Evolutionary conservation across 1,140 invertebrate genomes (phyloP).

Genomic region (Habropoda laboriosa): DNA sequence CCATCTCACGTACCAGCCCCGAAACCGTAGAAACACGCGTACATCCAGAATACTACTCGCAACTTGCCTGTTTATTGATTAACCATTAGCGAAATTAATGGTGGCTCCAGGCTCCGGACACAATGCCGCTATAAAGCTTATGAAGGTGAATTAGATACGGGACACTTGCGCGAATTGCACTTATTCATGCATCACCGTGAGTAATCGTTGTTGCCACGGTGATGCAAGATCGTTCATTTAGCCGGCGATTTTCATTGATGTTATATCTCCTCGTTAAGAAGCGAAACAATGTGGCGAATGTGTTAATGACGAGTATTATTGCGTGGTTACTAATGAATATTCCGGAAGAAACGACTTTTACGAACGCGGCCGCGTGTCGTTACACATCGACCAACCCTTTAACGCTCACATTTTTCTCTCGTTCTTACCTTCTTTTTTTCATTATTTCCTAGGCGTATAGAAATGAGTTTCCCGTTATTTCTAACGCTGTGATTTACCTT

Average conservation of each 20-base stretch:
- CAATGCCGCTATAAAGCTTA: conserved; percentile 62
- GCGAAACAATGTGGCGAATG: background rate
- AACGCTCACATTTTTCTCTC: too few relatives aligned
- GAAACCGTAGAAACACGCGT: conserved; percentile 53
- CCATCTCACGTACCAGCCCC: too few relatives aligned
- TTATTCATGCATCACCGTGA: conserved; percentile 41
- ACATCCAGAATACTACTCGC: conserved; percentile 20
- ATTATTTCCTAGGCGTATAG: too few relatives aligned
- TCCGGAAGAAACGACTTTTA: background rate
- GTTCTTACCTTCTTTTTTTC: too few relatives aligned
- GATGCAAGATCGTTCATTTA: conserved; percentile 11
- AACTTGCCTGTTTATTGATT: conserved; percentile 78
- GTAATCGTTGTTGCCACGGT: conserved; percentile 5
- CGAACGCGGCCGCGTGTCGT: too few relatives aligned
- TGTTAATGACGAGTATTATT: too few relatives aligned
- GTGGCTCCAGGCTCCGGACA: conserved; percentile 48
- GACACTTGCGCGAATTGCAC: conserved; percentile 57
- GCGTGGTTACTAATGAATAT: background rate
- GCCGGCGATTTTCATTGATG: conserved; percentile 2
- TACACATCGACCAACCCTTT: too few relatives aligned
- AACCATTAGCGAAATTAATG: conserved; percentile 80
- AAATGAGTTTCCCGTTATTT: too few relatives aligned
- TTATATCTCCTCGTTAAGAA: background rate
- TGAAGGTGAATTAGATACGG: conserved; percentile 64
- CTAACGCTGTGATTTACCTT: too few relatives aligned